Evolutionary conservation across 2,888 invertebrate species (phyloP), one percentile per base, ranked within the genome.

Genomic region (Monoplex corrugatus): DNA sequence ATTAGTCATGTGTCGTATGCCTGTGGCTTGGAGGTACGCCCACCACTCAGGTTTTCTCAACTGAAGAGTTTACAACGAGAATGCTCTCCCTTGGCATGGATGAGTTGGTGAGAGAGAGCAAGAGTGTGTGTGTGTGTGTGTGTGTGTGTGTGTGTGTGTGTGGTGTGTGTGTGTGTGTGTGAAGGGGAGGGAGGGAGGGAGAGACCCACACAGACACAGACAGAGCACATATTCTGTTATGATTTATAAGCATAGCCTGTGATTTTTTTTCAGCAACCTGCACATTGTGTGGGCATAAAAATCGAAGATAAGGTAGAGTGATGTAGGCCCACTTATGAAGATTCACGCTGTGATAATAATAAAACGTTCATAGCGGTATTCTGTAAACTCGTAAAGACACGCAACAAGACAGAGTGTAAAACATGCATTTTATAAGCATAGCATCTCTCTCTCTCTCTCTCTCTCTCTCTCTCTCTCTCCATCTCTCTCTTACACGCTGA

Each of bases 401-500:
- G 3, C 28, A 78, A 40, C 78, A 23, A 43, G 19, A 23, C 28
- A 40, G 23, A 78, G 78, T 50, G 8, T 50, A 13, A 16, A 50
- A 16, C 50, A 50, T 8, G 16, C 50, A 50, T 50, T 8, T 8
- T 13, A 50, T 13, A 50, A 50, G 10, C n/a, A n/a, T n/a, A n/a
- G n/a, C 8, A 8, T 50, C 50, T 50, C 28, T 8, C 63, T 63
- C 63, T 63, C 63, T 63, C 63, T 63, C 63, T 63, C 23, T 63
- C 63, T 32, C 72, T 32, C 72, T 32, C 72, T 72, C 72, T 35
- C 72, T 72, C 72, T 72, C 72, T 72, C 72, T 72, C 72, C 35
- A 32, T 72, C 72, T 72, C 72, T 35, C 82, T 44, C 44, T 16
- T 5, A 38, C 82, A 44, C 82, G n/a, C 28, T 13, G 2, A 28